Evolutionary conservation across 1,140 invertebrate species (phyloP), one percentile per base, ranked within the genome.

Genomic region (Papilio dardanus): DNA sequence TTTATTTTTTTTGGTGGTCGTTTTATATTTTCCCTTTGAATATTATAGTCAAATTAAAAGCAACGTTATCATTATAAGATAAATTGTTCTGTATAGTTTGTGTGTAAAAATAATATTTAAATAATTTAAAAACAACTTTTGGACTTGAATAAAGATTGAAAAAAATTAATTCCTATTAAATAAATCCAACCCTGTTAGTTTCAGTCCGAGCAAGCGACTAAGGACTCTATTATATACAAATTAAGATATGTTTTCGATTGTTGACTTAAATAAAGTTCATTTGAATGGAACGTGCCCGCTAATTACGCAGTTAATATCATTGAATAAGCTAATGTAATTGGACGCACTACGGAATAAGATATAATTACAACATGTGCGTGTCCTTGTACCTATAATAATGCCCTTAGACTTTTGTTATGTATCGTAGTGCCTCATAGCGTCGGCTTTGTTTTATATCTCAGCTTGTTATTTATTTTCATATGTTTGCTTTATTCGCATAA

Each of bases 281-380:
- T 62, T 62, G 46, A 50, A 50, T 50, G 54, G 54, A 62, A 62
- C 54, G 12, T 62, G 54, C 54, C 54, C 54, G 14, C 54, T 62
- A 62, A 62, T 62, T 62, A 62, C 54, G 28, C 54, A 30, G 54
- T 62, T 54, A 62, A 62, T 62, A 62, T 62, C 54, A 62, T 62
- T 62, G 54, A 62, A 62, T 62, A 62, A 62, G 54, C 54, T 62
- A 62, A 62, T 62, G 54, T 62, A 62, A 62, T 62, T 62, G 54
- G 54, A 28, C 14, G 24, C 54, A 10, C 24, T 5, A 28, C 16
- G 46, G 54, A 62, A 62, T 62, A 24, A 62, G 21, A 12, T 28
- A 30, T 62, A 62, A 62, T 62, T 62, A 62, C 54, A 62, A 30
- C 24, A 16, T 62, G 54, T 62, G 54, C 24, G 54, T 62, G 54